These are phyloP conservation scores for Diadema setosum DNA, from an alignment of 35 echinoderm and acorn worm genomes.

Conservation along the genomic window DNA sequence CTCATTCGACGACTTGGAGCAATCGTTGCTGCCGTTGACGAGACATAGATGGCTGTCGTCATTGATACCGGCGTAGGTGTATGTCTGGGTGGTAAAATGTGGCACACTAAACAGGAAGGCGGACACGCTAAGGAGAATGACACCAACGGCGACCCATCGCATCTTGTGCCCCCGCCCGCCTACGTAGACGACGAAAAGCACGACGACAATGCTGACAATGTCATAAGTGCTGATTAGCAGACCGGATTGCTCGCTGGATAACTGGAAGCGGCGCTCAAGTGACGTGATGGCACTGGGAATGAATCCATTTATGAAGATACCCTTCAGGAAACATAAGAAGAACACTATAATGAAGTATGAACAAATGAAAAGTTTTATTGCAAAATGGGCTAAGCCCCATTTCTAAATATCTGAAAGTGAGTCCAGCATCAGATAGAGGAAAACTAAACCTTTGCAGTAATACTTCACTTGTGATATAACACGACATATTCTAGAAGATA, in stretches of 20 bases:
- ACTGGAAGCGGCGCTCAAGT: conserved; percentile 73
- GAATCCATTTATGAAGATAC: conserved; percentile 76
- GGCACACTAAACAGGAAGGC: conserved; percentile 57
- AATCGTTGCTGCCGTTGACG: not conserved
- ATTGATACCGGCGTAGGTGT: not conserved
- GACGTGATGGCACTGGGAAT: conserved; percentile 48
- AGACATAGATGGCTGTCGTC: not conserved
- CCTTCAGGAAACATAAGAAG: conserved; percentile 13
- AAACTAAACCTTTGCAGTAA: not conserved
- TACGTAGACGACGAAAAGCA: conserved; percentile 62
- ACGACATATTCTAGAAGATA: not conserved
- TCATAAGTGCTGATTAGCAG: conserved; percentile 75
- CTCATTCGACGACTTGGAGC: too few relatives aligned
- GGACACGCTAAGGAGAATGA: conserved; percentile 27
- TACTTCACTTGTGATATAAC: not conserved
- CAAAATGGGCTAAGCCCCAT: too few relatives aligned
- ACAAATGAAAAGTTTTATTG: too few relatives aligned
- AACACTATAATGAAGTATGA: too few relatives aligned
- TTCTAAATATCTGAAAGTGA: too few relatives aligned
- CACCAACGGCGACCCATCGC: conserved; percentile 67
- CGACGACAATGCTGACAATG: conserved; percentile 37
- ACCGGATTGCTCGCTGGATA: conserved; percentile 58
- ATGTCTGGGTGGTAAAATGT: conserved; percentile 60
- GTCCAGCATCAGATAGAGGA: too few relatives aligned
- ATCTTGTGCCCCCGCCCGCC: conserved; percentile 75